Evolutionary conservation across 2,113 vertebrate genomes (phyloP).

Genomic region (Microtus ochrogaster): DNA sequence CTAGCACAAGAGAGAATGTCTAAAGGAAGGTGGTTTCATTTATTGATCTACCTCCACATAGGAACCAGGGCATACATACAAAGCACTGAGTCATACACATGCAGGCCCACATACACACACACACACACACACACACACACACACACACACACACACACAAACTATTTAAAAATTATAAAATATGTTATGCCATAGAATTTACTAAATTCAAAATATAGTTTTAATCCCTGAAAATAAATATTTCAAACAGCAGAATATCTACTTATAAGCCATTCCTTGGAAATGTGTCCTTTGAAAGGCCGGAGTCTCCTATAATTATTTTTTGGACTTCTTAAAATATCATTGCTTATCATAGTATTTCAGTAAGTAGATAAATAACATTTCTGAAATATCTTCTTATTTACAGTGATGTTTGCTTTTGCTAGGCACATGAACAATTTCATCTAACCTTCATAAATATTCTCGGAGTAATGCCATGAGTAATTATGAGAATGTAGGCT

Average conservation of each 20-base stretch:
- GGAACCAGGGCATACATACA: too few relatives aligned
- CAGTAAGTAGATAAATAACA: background rate
- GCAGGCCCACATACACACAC: background rate
- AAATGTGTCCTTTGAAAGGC: background rate
- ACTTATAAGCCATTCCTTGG: background rate
- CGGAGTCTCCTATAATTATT: background rate
- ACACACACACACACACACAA: background rate
- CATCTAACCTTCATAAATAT: background rate
- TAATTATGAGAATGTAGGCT: background rate
- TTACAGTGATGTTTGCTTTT: background rate
- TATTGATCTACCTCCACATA: background rate
- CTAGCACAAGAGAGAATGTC: background rate
- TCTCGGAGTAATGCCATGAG: background rate
- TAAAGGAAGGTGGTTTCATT: background rate
- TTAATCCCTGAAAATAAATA: background rate
- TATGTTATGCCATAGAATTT: slow-evolving; percentile 13
- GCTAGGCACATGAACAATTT: background rate
- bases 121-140: background rate
- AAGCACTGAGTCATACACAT: background rate
- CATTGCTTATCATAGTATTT: background rate
- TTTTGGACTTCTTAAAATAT: background rate
- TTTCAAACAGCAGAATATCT: background rate
- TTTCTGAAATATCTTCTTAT: background rate
- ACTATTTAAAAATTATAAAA: background rate
- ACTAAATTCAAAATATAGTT: background rate